phyloP scores from a whole-genome alignment of 2,113 vertebrate species.

The Athene cunicularia region DNA sequence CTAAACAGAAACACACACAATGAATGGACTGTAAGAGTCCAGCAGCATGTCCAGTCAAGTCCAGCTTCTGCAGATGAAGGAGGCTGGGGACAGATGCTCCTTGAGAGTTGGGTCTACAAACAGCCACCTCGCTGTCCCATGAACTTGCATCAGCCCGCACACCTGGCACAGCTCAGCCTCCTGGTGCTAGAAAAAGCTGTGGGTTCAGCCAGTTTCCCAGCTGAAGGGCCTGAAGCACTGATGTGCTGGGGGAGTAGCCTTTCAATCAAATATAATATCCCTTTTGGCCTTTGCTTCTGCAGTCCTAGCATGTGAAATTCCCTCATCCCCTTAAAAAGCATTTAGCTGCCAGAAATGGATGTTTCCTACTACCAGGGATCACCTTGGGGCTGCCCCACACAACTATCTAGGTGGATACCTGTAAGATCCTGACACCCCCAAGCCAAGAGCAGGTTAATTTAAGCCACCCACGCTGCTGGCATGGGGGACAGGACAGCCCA shows the following conservation, averaged over 20 bases:
- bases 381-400: not conserved
- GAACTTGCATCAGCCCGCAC: not conserved
- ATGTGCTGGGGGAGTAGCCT: not conserved
- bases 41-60: not conserved
- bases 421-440: not conserved
- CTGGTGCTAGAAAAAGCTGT: not conserved
- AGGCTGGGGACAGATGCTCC: not conserved
- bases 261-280: not conserved
- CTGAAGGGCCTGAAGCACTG: not conserved
- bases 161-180: not conserved
- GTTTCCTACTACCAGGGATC: not conserved
- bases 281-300: not conserved
- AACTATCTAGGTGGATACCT: not conserved
- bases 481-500: not conserved
- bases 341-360: not conserved
- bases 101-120: not conserved
- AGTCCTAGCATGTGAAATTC: not conserved
- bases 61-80: not conserved
- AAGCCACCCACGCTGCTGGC: fast-evolving
- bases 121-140: not conserved
- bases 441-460: not conserved
- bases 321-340: not conserved
- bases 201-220: not conserved
- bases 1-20: not conserved
- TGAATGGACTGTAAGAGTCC: not conserved